A percentile compares a stretch with the other conserved stretches of the same genome.
Evolutionary conservation across 1,140 invertebrate genomes (phyloP).

Genomic region (Zaprionus camerounensis): DNA sequence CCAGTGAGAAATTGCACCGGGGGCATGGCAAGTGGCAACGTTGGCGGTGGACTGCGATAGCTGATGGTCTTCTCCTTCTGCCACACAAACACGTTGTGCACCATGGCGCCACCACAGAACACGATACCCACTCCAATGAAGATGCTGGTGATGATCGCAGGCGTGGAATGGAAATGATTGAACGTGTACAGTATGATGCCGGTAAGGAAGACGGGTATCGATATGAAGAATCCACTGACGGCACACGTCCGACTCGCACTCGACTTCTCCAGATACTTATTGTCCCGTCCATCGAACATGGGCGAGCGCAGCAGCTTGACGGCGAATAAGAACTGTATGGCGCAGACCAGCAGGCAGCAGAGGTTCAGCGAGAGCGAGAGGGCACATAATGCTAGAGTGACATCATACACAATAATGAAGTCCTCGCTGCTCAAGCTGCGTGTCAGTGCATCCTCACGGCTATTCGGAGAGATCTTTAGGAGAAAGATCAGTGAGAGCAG

Average conservation of each 20-base stretch:
- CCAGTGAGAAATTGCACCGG: constrained; percentile 43
- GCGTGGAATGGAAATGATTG: constrained; percentile 95
- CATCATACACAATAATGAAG: constrained; percentile 94
- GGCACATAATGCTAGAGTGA: constrained; percentile 94
- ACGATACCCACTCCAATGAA: constrained; percentile 95
- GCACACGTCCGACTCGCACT: constrained; percentile 95
- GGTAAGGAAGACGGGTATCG: constrained; percentile 96
- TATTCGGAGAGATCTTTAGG: constrained; percentile 91
- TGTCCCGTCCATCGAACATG: constrained; percentile 88
- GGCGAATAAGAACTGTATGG: constrained; percentile 96
- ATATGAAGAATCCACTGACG: constrained; percentile 96
- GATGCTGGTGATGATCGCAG: constrained; percentile 94
- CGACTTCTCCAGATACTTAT: constrained; percentile 95
- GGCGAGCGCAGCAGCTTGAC: constrained; percentile 94
- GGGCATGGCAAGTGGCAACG: constrained; percentile 44
- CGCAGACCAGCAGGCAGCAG: constrained; percentile 95
- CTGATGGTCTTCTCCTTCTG: constrained; percentile 92
- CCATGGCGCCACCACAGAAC: constrained; percentile 96
- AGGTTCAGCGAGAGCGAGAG: constrained; percentile 94
- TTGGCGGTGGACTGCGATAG: constrained; percentile 82
- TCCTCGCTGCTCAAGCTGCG: constrained; percentile 88
- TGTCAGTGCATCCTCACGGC: constrained; percentile 79
- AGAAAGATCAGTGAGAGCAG: constrained; percentile 93
- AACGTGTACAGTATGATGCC: constrained; percentile 96
- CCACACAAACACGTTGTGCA: constrained; percentile 97